Evolutionary conservation across 1,140 invertebrate species (phyloP).

Genomic region (Megalonaias nervosa): DNA sequence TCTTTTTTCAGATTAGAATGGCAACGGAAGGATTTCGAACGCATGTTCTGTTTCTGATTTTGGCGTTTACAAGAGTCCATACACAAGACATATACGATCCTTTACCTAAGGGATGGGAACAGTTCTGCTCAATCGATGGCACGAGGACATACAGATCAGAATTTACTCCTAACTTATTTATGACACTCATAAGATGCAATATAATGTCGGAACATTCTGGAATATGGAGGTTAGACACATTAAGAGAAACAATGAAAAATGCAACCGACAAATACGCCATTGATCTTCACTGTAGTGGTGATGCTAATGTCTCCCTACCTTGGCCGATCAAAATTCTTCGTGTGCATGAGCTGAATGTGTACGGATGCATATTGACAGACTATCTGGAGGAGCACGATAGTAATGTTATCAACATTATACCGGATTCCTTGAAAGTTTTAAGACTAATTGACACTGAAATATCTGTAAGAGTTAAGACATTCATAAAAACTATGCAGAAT

Average conservation of each 20-base stretch:
- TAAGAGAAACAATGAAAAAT: constrained; percentile 20
- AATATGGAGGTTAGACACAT: constrained; percentile 31
- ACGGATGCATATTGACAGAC: constrained; percentile 30
- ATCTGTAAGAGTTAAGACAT: constrained; percentile 11
- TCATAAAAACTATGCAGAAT: constrained; percentile 22
- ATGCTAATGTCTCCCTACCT: constrained; percentile 28
- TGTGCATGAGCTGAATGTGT: constrained; percentile 20
- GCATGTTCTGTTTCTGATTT: no score
- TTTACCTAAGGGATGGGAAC: constrained; percentile 13
- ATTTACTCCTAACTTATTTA: constrained; percentile 2
- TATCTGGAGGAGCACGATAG: constrained; percentile 34
- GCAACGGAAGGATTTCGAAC: no score
- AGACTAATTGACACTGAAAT: constrained; percentile 19
- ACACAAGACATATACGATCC: no score
- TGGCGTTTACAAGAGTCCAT: no score
- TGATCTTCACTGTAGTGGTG: constrained; percentile 33
- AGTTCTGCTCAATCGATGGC: constrained; percentile 8
- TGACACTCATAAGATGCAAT: constrained; percentile 13
- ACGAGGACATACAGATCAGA: constrained; percentile 12
- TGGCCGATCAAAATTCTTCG: constrained; percentile 39
- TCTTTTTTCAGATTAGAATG: no score
- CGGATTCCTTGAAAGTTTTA: constrained; percentile 28
- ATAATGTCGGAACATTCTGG: constrained; percentile 23
- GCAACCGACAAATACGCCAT: constrained; percentile 22
- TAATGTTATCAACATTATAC: constrained; percentile 1